Percentiles rank a stretch among this genome's conserved stretches.
These are phyloP conservation scores for Epinephelus awoara DNA, from an alignment of 2,797 vertebrate genomes.

Conservation along the genomic window DNA sequence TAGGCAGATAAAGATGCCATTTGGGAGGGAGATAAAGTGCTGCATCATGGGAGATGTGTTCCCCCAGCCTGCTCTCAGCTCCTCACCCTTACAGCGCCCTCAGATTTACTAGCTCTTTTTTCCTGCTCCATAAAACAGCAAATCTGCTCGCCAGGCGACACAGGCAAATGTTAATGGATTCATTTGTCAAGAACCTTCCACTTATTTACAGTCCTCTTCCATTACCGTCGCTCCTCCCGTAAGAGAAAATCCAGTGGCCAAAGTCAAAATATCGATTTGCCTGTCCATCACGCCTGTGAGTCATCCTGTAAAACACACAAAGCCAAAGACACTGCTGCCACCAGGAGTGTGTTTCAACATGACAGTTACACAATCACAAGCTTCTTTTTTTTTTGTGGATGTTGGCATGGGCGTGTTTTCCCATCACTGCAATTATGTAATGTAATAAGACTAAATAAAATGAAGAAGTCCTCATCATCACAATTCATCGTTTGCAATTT, in stretches of 20 bases:
- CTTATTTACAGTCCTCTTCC: constrained; percentile 89
- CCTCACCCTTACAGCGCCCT: constrained; percentile 80
- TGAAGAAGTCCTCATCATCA: too few relatives aligned
- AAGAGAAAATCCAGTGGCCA: constrained; percentile 77
- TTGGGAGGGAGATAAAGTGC: constrained; percentile 88
- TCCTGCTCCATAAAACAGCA: constrained; percentile 89
- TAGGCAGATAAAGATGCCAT: constrained; percentile 92
- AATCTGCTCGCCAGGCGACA: constrained; percentile 88
- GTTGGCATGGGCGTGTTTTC: not conserved
- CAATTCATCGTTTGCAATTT: too few relatives aligned
- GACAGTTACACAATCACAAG: constrained; percentile 61
- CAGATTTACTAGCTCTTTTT: constrained; percentile 89
- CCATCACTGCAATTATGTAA: constrained; percentile 37
- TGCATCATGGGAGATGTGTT: constrained; percentile 87
- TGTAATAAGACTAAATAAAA: not conserved
- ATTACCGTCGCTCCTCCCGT: constrained; percentile 81
- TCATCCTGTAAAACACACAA: constrained; percentile 74
- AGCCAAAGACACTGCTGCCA: constrained; percentile 68
- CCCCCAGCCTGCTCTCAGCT: constrained; percentile 77
- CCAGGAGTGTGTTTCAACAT: constrained; percentile 67
- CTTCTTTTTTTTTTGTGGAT: not conserved
- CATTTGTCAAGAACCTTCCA: constrained; percentile 88
- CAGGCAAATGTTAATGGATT: constrained; percentile 92
- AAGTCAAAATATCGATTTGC: constrained; percentile 88
- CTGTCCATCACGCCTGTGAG: constrained; percentile 78